Evolutionary conservation across 2,888 invertebrate genomes (phyloP), one percentile per base, ranked within the genome.

Genomic region (Oligia strigilis): DNA sequence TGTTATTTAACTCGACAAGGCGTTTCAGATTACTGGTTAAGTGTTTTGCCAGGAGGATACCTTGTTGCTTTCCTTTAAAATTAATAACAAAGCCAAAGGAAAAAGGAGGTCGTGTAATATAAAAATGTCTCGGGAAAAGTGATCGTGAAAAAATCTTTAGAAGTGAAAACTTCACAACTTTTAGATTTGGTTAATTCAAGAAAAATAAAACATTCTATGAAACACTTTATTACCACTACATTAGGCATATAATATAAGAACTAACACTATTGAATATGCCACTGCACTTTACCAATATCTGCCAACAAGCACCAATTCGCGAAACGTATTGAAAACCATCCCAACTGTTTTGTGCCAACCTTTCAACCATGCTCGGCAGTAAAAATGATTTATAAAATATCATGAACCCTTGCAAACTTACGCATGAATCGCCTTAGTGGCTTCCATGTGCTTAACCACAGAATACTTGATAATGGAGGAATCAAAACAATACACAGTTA

Each of bases 1-100:
- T 64, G 29, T 65, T 79, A 79, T 83, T 64, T 58, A 70, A 84
- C 62, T 70, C 29, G 58, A 70, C 23, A 58, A 70, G 62, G 69
- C 69, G 58, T 62, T 84, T 81, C 69, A 58, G 80, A 65, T 78
- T 64, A 49, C 55, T 43, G 13, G 23, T 17, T 67, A 6, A 49
- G 36, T 69, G 62, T 64, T 64, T 78, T 46, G 9, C 36, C 46
- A 49, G 6, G 67, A 78, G 46, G 13, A 70, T 17, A 40, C 40
- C 58, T 67, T 66, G 40, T 43, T 66, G 66, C 36, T 66, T 49
- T 67, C 11, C 3, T 79, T 17, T 29, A 29, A 8, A 60, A 13
- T 49, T 4, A 36, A 19, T 58, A 69, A 71, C 29, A n/a, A 52
- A n/a, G 49, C 8, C 9, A 69, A 58, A 67, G 0, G 4, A n/a